phyloP scores from a whole-genome alignment of 2,113 vertebrate genomes.

The Charina bottae region DNA sequence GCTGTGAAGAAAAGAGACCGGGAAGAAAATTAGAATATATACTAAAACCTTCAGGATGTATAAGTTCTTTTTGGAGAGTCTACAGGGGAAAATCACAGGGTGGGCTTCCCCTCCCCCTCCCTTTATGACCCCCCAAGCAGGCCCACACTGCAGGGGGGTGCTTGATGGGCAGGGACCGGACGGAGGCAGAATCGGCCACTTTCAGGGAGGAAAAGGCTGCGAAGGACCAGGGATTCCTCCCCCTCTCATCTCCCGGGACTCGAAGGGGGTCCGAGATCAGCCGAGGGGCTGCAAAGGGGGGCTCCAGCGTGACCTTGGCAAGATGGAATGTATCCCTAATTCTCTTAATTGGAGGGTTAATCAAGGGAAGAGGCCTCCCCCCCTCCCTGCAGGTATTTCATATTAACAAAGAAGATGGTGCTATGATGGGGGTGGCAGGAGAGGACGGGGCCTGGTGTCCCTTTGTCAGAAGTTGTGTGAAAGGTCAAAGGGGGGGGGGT shows the following conservation, averaged over 20 bases:
- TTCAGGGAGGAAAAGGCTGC: neutral
- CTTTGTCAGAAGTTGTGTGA: neutral
- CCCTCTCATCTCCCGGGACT: too few species aligned
- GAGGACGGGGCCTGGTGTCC: neutral
- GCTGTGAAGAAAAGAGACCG: neutral
- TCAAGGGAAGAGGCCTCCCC: too few species aligned
- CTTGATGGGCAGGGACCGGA: neutral
- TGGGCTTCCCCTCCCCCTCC: too few species aligned
- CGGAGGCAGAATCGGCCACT: accelerated
- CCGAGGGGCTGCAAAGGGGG: too few species aligned
- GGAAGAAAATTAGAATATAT: neutral
- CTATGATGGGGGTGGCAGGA: neutral
- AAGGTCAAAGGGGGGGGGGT: neutral
- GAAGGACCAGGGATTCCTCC: neutral
- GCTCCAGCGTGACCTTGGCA: too few species aligned
- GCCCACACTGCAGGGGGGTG: neutral
- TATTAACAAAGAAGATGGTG: neutral
- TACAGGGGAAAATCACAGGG: too few species aligned
- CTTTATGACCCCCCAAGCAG: neutral
- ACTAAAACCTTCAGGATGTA: neutral
- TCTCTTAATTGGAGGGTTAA: too few species aligned
- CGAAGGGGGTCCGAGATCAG: too few species aligned
- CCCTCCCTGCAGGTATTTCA: neutral
- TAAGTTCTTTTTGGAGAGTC: neutral
- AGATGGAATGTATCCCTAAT: too few species aligned